Base-by-base conservation (phyloP, 2,113 vertebrate genomes). In the Melanotaenia duboulayi region DNA sequence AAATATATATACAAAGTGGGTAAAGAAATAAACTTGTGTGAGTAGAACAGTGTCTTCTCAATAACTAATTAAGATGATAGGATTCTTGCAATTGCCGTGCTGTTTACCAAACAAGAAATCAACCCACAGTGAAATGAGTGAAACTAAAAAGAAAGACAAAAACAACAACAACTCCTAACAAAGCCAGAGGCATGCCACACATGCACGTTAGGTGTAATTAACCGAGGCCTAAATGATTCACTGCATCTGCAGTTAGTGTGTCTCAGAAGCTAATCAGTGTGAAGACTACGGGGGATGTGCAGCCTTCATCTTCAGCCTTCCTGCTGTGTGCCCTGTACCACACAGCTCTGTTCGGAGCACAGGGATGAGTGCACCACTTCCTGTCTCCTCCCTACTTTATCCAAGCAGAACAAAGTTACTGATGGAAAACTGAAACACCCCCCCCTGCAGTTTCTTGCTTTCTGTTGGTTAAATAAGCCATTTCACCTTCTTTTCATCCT, bases 391-490 rank as follows among this genome's bases (percentile, higher is more conserved):
- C 80, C 57, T 49, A 70, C 74, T 88, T 91, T 90, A 85, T 83
- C 72, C 74, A 78, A 63, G 84, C 65, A 92, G 85, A 87, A 87
- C 82, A 90, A 90, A 90, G 90, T 80, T 83, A 55, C 81, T 76
- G 87, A 81, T 88, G 81, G 88, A 89, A 86, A 86, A 79, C 85
- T 78, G 80, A 89, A n/a, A n/a, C n/a, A 81, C 73, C 82, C 89
- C 82, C 89, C 83, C 88, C 88, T 22, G 85, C 80, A 86, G 86
- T 71, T 89, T 51, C 66, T 20, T 49, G 57, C 86, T 89, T 81
- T 87, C 85, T 85, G 82, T 78, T 80, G 87, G 87, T 91, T 92
- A 91, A 91, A 90, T 84, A 89, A 88, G 86, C 87, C 83, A 84
- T 91, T 92, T 91, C 89, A 86, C 90, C 83, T 80, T 65, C 71